A percentile compares a stretch with the other conserved stretches of the same genome.
These are phyloP conservation scores for Barnardius zonarius DNA, from an alignment of 2,113 vertebrate species.

Conservation along the genomic window DNA sequence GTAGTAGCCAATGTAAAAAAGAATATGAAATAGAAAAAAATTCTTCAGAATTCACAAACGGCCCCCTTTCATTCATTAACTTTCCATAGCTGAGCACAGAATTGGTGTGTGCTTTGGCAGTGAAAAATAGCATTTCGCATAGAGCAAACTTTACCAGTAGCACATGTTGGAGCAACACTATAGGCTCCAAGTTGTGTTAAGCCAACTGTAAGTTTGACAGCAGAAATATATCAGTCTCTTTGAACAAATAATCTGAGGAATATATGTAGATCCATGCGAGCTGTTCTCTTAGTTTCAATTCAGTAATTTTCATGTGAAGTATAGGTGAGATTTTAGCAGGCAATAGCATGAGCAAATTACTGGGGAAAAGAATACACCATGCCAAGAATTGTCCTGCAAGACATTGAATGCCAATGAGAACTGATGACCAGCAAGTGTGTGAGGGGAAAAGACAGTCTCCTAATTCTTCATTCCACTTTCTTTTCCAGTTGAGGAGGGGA, in stretches of 20 bases:
- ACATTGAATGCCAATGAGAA: not conserved
- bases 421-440: not conserved
- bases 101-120: conserved; percentile 18
- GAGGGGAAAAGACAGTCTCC: not conserved
- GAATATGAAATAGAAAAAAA: conserved; percentile 10
- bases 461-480: not conserved
- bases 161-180: not conserved
- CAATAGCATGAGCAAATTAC: not conserved
- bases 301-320: not conserved
- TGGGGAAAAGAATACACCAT: not conserved
- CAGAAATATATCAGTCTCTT: conserved; percentile 8
- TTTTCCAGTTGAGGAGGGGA: not conserved
- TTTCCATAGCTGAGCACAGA: not conserved
- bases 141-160: conserved; percentile 18
- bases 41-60: not conserved
- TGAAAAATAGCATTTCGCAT: conserved; percentile 15
- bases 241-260: conserved; percentile 15
- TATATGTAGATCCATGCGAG: not conserved
- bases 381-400: not conserved
- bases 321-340: not conserved
- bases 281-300: not conserved
- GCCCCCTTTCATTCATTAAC: not conserved
- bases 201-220: conserved; percentile 10
- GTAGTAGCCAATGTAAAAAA: not conserved
- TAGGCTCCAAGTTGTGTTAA: conserved; percentile 18